Conservation (phyloP, 2,888 invertebrate genomes). For the Dynastes grantii region DNA sequence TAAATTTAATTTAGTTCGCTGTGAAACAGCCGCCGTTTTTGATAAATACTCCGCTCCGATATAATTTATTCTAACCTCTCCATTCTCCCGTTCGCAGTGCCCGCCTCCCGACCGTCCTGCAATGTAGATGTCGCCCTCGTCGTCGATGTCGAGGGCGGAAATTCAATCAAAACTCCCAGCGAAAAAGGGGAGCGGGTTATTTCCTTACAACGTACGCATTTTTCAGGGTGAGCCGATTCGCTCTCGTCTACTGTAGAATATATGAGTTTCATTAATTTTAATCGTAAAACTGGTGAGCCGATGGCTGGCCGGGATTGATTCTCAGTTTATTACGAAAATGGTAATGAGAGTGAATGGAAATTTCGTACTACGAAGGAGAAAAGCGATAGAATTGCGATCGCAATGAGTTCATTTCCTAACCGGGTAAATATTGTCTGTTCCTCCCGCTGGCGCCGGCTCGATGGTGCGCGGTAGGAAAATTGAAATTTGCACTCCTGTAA, state of each 20-base stretch:
- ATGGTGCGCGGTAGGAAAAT: neutral
- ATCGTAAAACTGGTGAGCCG: neutral
- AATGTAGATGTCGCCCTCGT: conserved; percentile 13
- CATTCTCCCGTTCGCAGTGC: neutral
- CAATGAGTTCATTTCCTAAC: neutral
- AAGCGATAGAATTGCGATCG: neutral
- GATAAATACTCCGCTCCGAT: conserved; percentile 11
- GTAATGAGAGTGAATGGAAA: conserved; percentile 5
- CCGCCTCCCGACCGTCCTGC: neutral
- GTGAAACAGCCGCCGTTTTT: conserved; percentile 5
- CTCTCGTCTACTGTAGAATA: neutral
- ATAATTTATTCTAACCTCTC: conserved; percentile 15
- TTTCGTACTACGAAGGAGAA: neutral
- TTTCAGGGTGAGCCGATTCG: neutral
- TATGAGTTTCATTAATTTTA: conserved; percentile 17
- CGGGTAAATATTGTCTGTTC: conserved; percentile 9
- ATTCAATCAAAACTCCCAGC: conserved; percentile 7
- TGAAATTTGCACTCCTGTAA: conserved; percentile 7
- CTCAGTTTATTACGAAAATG: neutral
- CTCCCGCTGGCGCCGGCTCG: neutral
- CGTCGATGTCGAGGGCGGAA: neutral
- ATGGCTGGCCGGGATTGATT: neutral
- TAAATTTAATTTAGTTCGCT: conserved; percentile 26
- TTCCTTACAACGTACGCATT: neutral
- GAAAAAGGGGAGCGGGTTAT: neutral